Base-by-base conservation (phyloP, 2,113 vertebrate genomes). In the Cochlearius cochlearius region DNA sequence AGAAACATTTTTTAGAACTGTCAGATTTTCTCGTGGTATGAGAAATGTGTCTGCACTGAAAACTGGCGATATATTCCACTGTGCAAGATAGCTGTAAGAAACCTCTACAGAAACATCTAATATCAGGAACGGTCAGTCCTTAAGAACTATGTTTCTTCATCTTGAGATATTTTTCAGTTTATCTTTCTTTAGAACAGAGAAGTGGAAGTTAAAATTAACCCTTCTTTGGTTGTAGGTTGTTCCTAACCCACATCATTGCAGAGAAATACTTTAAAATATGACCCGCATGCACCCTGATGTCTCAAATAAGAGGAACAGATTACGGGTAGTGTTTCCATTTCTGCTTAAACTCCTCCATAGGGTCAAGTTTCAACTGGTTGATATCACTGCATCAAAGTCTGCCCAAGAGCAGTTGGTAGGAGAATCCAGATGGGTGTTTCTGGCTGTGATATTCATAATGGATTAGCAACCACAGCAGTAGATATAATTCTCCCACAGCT, bases 401-500 rank as follows among this genome's bases (percentile, higher is more conserved):
- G 60, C 68, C 13, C 55, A 56, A 68, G 41, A 94, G 32, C 89
- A 91, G 90, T n/a, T 94, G 80, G 80, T 87, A 60, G 77, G 50
- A 64, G 64, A 79, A 77, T 95, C 90, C 96, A 97, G 92, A 91
- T 95, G 95, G 84, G 80, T 2, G 7, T 89, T 94, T 91, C 95
- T 96, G 92, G 74, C 91, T 95, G 66, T 79, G 94, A 91, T 85
- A 60, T 56, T 95, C 95, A 63, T 87, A 85, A 92, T 59, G 80
- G 95, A 89, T 95, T 91, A 90, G 62, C 74, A 92, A 59, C 86
- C 81, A 79, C 67, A 89, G 89, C 88, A 90, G 92, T 90, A 88
- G 91, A 89, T 87, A 30, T 15, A 56, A 62, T 92, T 95, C 86
- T 82, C 76, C 77, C 67, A 95, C 74, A 8, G 88, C 52, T 94